Percentiles rank a stretch among this genome's conserved stretches.
These are phyloP conservation scores for Caenorhabditis zanzibari DNA, from an alignment of 2,888 invertebrate genomes.

Conservation along the genomic window DNA sequence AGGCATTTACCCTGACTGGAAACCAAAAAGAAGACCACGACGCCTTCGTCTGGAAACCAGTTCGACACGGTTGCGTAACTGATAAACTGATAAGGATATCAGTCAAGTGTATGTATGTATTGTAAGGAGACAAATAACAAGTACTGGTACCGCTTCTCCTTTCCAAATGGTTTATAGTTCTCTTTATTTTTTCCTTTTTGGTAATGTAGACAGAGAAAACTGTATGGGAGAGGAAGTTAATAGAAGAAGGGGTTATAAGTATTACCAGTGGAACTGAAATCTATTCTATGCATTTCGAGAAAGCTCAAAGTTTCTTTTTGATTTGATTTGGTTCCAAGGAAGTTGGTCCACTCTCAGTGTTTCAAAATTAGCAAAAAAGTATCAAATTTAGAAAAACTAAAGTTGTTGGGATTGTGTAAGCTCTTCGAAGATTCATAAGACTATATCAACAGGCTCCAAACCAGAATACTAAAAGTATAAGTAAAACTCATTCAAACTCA, in stretches of 20 bases:
- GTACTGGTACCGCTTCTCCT: conserved; percentile 45
- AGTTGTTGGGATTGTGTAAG: not conserved
- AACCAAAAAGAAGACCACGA: conserved; percentile 15
- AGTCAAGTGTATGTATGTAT: conserved; percentile 14
- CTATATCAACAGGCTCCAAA: not conserved
- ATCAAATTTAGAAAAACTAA: too few species aligned
- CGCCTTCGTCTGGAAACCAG: conserved; percentile 36
- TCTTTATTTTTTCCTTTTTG: not conserved
- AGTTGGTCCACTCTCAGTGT: too few species aligned
- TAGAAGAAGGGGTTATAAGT: not conserved
- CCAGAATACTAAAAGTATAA: not conserved
- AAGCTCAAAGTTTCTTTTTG: too few species aligned
- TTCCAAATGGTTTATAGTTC: conserved; percentile 29
- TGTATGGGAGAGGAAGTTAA: not conserved
- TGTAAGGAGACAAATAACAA: conserved; percentile 35
- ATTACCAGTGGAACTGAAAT: not conserved
- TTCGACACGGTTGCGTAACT: conserved; percentile 61
- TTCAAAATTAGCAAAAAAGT: too few species aligned
- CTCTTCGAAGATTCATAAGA: not conserved
- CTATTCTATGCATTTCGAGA: not conserved
- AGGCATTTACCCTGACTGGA: conserved; percentile 50
- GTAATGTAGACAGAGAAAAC: not conserved
- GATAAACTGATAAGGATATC: conserved; percentile 65
- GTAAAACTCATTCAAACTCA: conserved; percentile 19
- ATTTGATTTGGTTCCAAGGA: too few species aligned